Evolutionary conservation across 1,140 invertebrate species (phyloP).

Genomic region (Pachypeltis micranthus): DNA sequence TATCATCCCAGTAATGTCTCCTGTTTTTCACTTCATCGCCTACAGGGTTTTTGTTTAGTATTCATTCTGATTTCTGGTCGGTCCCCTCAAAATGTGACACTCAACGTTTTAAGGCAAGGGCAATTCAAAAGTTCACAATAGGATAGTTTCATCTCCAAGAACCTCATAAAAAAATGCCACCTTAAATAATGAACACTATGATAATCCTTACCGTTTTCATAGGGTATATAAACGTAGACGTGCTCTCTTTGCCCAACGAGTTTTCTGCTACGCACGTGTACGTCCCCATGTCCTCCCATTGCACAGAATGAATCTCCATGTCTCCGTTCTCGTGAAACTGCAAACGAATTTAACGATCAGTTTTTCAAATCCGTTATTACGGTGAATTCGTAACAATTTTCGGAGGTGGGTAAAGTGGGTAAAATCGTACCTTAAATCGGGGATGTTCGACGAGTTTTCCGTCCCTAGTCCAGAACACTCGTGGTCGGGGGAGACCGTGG

Average conservation of each 20-base stretch:
- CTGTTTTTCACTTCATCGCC: too few species aligned
- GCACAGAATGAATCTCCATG: constrained; percentile 52
- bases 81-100: too few species aligned
- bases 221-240: constrained; percentile 65
- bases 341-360: neutral
- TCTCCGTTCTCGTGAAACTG: constrained; percentile 57
- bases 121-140: too few species aligned
- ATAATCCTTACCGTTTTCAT: constrained; percentile 33
- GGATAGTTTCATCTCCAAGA: too few species aligned
- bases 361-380: too few species aligned
- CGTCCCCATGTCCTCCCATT: constrained; percentile 67
- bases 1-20: too few species aligned
- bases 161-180: too few species aligned
- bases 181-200: too few species aligned
- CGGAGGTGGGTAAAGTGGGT: constrained; percentile 1
- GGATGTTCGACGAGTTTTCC: constrained; percentile 35
- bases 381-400: too few species aligned
- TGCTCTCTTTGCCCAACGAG: constrained; percentile 45
- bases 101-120: too few species aligned
- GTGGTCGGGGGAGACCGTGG: constrained; percentile 47
- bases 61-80: too few species aligned
- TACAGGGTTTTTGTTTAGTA: too few species aligned
- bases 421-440: constrained; percentile 36
- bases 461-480: constrained; percentile 49
- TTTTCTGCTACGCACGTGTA: constrained; percentile 64